phyloP scores from a whole-genome alignment of 1,140 invertebrate species.

The Panagrolaimus sp. region DNA sequence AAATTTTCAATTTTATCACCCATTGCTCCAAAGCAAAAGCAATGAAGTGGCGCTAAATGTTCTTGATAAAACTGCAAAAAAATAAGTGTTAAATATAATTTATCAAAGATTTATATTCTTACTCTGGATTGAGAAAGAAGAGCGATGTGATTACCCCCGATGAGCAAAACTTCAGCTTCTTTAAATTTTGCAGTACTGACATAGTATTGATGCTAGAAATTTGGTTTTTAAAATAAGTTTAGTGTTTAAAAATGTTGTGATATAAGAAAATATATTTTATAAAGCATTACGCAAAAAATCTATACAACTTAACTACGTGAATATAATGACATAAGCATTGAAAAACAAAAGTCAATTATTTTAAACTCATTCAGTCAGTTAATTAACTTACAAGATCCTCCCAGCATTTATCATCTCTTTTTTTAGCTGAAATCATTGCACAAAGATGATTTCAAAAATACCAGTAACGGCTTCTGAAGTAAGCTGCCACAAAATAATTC shows the following conservation, averaged over 20 bases:
- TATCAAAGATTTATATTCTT: background rate
- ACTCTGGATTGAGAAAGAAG: slow-evolving; percentile 16
- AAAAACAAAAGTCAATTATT: no score
- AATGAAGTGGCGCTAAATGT: slow-evolving; percentile 61
- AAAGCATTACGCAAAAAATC: no score
- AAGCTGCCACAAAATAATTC: no score
- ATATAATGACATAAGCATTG: no score
- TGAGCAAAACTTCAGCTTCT: slow-evolving; percentile 25
- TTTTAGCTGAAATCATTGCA: background rate
- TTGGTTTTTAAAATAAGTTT: no score
- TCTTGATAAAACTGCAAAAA: slow-evolving; percentile 58
- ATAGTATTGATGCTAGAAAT: slow-evolving; percentile 21
- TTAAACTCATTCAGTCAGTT: no score
- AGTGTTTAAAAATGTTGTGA: no score
- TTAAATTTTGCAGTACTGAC: slow-evolving; percentile 21
- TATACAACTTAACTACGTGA: no score
- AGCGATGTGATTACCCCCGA: slow-evolving; percentile 21
- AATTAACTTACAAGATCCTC: slow-evolving; percentile 8
- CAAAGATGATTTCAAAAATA: background rate
- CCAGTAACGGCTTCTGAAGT: no score
- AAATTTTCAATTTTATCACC: slow-evolving; percentile 60
- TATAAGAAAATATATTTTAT: no score
- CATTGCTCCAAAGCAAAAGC: slow-evolving; percentile 60
- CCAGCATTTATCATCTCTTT: slow-evolving; percentile 7
- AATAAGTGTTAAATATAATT: background rate